A percentile compares a stretch with the other conserved stretches of the same genome.
Conservation (phyloP, 2,888 invertebrate genomes). For the Pyrocoelia pectoralis region DNA sequence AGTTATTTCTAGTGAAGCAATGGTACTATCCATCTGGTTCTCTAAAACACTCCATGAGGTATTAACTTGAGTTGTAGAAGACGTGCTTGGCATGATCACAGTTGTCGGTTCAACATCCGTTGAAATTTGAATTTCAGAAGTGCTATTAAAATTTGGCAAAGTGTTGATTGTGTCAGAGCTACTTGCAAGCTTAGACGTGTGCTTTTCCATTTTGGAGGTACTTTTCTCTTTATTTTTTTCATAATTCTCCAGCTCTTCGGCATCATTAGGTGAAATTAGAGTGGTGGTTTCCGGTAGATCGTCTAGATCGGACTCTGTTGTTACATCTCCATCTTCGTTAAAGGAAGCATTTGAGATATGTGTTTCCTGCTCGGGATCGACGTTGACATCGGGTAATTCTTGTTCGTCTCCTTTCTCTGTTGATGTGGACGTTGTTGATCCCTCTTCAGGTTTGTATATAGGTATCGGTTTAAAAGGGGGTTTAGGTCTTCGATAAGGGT, state of each 20-base stretch:
- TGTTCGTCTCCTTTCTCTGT: slow-evolving; percentile 54
- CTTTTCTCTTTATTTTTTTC: slow-evolving; percentile 58
- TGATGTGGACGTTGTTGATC: slow-evolving; percentile 51
- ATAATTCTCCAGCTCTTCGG: slow-evolving; percentile 49
- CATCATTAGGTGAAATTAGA: slow-evolving; percentile 23
- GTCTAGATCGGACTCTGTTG: slow-evolving; percentile 39
- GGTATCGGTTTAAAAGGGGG: slow-evolving; percentile 71
- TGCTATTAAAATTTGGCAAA: neutral
- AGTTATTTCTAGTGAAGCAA: neutral
- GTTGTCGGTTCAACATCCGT: neutral
- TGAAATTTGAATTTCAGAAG: neutral
- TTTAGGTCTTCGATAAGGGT: slow-evolving; percentile 63
- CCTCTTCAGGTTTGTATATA: slow-evolving; percentile 52
- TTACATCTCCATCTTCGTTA: slow-evolving; percentile 46
- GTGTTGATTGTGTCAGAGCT: neutral
- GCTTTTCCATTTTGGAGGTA: slow-evolving; percentile 53
- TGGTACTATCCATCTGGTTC: too few species aligned
- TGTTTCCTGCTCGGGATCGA: slow-evolving; percentile 51
- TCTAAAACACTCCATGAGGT: too few species aligned
- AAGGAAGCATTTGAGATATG: slow-evolving; percentile 41
- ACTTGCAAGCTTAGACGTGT: slow-evolving; percentile 36
- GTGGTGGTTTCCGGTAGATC: slow-evolving; percentile 39
- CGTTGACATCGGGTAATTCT: slow-evolving; percentile 56
- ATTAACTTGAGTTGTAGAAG: slow-evolving; percentile 1
- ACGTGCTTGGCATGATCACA: neutral